Evolutionary conservation across 2,888 invertebrate genomes (phyloP).

Genomic region (Ophonus ardosiacus): DNA sequence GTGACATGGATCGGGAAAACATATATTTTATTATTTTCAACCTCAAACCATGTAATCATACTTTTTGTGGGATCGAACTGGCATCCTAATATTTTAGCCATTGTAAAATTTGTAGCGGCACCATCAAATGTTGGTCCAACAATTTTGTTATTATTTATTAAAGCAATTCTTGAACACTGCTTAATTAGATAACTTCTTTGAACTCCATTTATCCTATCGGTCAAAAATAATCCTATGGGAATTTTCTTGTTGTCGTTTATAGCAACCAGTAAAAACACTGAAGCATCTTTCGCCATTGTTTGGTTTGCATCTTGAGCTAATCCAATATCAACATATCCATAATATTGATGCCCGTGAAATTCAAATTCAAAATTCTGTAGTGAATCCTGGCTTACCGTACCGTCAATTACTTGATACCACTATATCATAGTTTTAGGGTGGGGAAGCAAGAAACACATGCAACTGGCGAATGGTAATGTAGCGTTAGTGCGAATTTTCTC

Average conservation of each 20-base stretch:
- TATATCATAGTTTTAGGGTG: constrained; percentile 68
- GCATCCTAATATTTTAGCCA: neutral
- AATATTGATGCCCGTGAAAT: constrained; percentile 26
- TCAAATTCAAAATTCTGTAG: constrained; percentile 68
- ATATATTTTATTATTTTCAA: neutral
- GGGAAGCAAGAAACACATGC: constrained; percentile 68
- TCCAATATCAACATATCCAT: neutral
- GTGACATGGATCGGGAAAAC: constrained; percentile 7
- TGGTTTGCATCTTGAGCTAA: constrained; percentile 59
- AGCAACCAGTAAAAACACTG: constrained; percentile 67
- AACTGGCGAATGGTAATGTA: constrained; percentile 68
- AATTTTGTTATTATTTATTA: neutral
- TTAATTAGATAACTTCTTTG: constrained; percentile 61
- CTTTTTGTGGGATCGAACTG: neutral
- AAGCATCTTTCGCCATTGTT: constrained; percentile 44
- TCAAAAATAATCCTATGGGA: constrained; percentile 65
- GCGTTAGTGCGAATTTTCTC: constrained; percentile 67
- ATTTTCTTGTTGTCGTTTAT: constrained; percentile 69
- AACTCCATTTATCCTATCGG: constrained; percentile 67
- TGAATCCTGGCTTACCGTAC: constrained; percentile 69
- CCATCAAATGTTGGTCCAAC: neutral
- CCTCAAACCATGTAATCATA: neutral
- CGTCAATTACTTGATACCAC: constrained; percentile 69
- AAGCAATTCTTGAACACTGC: neutral
- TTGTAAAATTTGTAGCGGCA: neutral